These are phyloP conservation scores for Caenorhabditis uteleia DNA, from an alignment of 2,888 invertebrate genomes.

Conservation along the genomic window DNA sequence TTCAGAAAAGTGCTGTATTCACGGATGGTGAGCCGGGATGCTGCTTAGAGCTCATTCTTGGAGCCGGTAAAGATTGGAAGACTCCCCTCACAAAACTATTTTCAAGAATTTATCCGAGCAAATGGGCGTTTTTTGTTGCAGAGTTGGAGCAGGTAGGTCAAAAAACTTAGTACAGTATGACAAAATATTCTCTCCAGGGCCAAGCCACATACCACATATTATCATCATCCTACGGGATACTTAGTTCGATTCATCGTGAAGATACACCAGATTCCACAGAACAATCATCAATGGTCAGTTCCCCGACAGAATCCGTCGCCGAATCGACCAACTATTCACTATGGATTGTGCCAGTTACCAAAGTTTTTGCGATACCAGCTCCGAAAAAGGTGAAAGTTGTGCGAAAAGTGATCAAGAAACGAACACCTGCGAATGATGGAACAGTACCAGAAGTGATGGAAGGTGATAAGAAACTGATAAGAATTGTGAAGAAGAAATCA, in stretches of 20 bases:
- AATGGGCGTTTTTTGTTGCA: slow-evolving; percentile 56
- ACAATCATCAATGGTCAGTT: slow-evolving; percentile 47
- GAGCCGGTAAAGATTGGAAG: slow-evolving; percentile 52
- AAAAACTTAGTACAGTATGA: neutral
- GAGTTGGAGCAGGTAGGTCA: slow-evolving; percentile 46
- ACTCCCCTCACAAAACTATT: slow-evolving; percentile 47
- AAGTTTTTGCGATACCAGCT: slow-evolving; percentile 52
- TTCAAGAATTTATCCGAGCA: slow-evolving; percentile 45
- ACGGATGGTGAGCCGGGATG: slow-evolving; percentile 50
- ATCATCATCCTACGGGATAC: slow-evolving; percentile 32
- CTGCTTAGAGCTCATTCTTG: slow-evolving; percentile 50
- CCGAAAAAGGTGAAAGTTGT: slow-evolving; percentile 54
- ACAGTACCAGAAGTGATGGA: neutral
- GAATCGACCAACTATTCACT: slow-evolving; percentile 47
- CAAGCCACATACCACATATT: slow-evolving; percentile 47
- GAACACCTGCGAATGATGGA: slow-evolving; percentile 12
- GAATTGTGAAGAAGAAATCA: slow-evolving; percentile 35
- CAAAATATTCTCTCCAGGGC: slow-evolving; percentile 22
- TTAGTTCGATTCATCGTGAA: slow-evolving; percentile 36
- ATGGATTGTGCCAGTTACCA: slow-evolving; percentile 56
- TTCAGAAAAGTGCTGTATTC: slow-evolving; percentile 51
- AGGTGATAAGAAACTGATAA: slow-evolving; percentile 29
- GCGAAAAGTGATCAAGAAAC: slow-evolving; percentile 56
- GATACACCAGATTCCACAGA: slow-evolving; percentile 53
- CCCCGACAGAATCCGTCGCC: slow-evolving; percentile 45